phyloP scores from a whole-genome alignment of 2,888 invertebrate genomes.

The Hirtodrosophila cameraria region DNA sequence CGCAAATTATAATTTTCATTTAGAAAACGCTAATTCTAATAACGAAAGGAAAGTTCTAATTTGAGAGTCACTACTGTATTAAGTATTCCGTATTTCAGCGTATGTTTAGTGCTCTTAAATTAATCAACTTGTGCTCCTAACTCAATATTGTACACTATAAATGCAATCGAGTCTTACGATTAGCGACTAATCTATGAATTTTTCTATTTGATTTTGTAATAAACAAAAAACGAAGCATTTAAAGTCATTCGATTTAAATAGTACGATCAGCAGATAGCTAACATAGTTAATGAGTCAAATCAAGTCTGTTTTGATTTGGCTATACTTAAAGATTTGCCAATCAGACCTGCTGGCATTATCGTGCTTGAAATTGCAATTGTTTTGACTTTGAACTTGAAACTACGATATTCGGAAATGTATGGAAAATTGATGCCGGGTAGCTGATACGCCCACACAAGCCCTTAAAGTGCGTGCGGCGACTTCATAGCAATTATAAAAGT shows the following conservation, averaged over 20 bases:
- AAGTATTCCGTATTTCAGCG: no score
- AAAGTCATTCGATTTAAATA: constrained; percentile 50
- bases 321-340: not conserved
- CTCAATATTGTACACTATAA: not conserved
- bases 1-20: no score
- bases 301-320: constrained; percentile 20
- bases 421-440: constrained; percentile 1
- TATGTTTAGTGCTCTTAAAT: no score
- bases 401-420: constrained; percentile 10
- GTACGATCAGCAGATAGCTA: constrained; percentile 34
- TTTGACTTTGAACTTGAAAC: constrained; percentile 47
- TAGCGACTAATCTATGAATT: constrained; percentile 10
- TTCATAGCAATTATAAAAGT: constrained; percentile 1
- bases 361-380: constrained; percentile 12
- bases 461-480: not conserved
- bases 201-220: constrained; percentile 11
- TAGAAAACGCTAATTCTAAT: no score
- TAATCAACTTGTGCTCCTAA: not conserved
- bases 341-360: not conserved
- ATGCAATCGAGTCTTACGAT: constrained; percentile 1
- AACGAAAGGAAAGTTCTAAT: no score
- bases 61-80: no score
- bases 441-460: constrained; percentile 1
- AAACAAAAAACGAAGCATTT: constrained; percentile 9
- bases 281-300: no score